Conservation (phyloP, 1,140 invertebrate genomes). For the Pogonomyrmex barbatus region DNA sequence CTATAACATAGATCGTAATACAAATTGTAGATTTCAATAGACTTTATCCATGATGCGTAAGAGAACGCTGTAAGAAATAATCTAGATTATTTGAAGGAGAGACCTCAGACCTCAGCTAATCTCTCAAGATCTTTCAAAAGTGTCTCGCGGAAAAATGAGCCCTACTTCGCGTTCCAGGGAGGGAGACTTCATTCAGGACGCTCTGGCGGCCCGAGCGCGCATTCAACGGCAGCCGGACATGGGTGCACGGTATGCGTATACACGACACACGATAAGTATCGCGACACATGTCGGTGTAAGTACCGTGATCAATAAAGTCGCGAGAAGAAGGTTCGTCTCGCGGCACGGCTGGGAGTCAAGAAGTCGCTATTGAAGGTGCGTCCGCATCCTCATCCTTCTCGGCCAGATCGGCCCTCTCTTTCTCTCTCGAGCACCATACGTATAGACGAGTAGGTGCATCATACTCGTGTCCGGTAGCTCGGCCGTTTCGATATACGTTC, state of each 20-base stretch:
- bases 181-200: slow-evolving; percentile 34
- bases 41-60: neutral
- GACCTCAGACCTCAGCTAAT: slow-evolving; percentile 7
- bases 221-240: slow-evolving; percentile 56
- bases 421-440: neutral
- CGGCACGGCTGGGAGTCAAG: slow-evolving; percentile 70
- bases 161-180: slow-evolving; percentile 39
- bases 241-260: slow-evolving; percentile 75
- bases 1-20: neutral
- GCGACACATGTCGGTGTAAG: slow-evolving; percentile 81
- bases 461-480: slow-evolving; percentile 62
- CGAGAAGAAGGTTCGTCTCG: slow-evolving; percentile 69
- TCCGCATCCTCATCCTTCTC: slow-evolving; percentile 11
- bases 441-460: slow-evolving; percentile 46
- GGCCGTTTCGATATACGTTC: slow-evolving; percentile 49
- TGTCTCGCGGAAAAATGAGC: slow-evolving; percentile 66
- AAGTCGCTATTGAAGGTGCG: slow-evolving; percentile 49
- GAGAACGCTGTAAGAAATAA: neutral
- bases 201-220: slow-evolving; percentile 47
- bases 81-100: slow-evolving; percentile 28
- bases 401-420: neutral
- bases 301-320: slow-evolving; percentile 80
- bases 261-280: slow-evolving; percentile 80
- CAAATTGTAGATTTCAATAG: neutral
- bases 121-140: slow-evolving; percentile 32